Evolutionary conservation across 2,888 invertebrate genomes (phyloP).

Genomic region (Conops quadrifasciatus): DNA sequence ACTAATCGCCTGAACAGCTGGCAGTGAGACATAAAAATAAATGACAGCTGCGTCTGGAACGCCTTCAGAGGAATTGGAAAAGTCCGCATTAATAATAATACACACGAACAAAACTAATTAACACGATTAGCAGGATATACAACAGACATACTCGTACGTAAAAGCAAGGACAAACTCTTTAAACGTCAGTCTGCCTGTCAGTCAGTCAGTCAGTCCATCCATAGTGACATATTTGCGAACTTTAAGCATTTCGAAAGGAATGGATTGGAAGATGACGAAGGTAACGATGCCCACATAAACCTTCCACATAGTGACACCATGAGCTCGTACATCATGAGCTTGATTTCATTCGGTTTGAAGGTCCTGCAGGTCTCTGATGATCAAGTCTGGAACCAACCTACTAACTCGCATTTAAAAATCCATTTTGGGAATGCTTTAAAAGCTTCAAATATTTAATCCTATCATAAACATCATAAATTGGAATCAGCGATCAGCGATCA

Average conservation of each 20-base stretch:
- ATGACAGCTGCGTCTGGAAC: constrained; percentile 1
- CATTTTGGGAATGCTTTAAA: too few species aligned
- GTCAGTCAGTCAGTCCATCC: not conserved
- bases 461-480: not conserved
- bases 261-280: not conserved
- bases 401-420: too few species aligned
- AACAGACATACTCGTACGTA: too few species aligned
- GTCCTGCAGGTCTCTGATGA: too few species aligned
- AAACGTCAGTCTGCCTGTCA: too few species aligned
- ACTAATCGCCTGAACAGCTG: constrained; percentile 33
- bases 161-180: too few species aligned
- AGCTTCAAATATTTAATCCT: not conserved
- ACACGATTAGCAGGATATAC: too few species aligned
- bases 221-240: not conserved
- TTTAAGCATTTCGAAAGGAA: not conserved
- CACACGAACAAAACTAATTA: not conserved
- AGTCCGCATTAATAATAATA: not conserved
- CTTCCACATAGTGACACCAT: too few species aligned
- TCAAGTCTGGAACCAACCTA: too few species aligned
- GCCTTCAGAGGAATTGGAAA: not conserved
- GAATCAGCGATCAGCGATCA: not conserved
- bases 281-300: too few species aligned
- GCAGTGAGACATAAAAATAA: constrained; percentile 22
- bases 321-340: too few species aligned
- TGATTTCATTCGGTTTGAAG: too few species aligned